Base-by-base conservation (phyloP, 2,113 vertebrate genomes). In the Mandrillus leucophaeus region DNA sequence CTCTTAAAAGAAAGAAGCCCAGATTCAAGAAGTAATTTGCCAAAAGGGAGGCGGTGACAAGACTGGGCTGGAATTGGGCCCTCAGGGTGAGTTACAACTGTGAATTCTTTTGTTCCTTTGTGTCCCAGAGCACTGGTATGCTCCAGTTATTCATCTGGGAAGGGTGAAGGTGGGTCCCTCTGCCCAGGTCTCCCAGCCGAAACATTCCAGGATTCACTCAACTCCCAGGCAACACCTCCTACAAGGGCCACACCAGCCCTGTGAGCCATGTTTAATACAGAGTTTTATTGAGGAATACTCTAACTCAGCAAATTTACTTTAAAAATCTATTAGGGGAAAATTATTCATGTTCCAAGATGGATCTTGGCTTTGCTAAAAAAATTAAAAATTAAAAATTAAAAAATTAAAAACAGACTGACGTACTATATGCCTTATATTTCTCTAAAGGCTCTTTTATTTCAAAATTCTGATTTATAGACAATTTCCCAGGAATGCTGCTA, bases 391-490 rank as follows among this genome's bases (percentile, higher is more conserved):
- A 32, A 23, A 4, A 25, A 78, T 50, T 50, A 50, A 75, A 3
- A 45, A 91, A 50, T 8, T 14, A 78, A 81, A 52, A 75, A 73
- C 5, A 81, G 9, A 84, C 50, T 35, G 14, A n/a, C 3, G 13
- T 10, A 3, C 50, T 64, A 64, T 64, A 64, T 64, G 61, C 61
- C 61, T 35, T 35, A 3, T 64, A 8, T 59, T 57, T 45, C 72
- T 66, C 82, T 81, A 27, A 86, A 82, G 23, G 40, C n/a, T 16
- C 88, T 91, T 76, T 61, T 50, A n/a, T 68, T 88, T 82, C n/a
- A 43, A 88, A 85, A 52, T 83, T 23, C 79, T 23, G 59, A 83
- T n/a, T 84, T 45, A 55, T 9, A 48, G 81, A 70, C 93, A 8
- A 22, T 25, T 20, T 91, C 79, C 97, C 79, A 70, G 87, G 78